Evolutionary conservation across 2,888 invertebrate species (phyloP).

Genomic region (Ornithoptera priamus): DNA sequence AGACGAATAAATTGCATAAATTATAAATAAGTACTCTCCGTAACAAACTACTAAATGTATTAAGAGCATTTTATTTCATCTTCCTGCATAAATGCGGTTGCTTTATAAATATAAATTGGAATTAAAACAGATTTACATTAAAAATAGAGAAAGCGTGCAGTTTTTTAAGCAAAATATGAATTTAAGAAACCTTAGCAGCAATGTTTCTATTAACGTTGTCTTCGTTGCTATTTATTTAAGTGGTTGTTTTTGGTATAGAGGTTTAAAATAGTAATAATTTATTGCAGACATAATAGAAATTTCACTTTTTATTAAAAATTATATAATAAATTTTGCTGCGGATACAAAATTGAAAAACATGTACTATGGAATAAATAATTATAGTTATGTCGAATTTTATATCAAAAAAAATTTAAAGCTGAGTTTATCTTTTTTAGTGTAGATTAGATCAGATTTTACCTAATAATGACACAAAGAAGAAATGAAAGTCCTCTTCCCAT

Average conservation of each 20-base stretch:
- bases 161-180: conserved; percentile 14
- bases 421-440: too few relatives aligned
- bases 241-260: background rate
- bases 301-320: background rate
- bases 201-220: background rate
- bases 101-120: conserved; percentile 26
- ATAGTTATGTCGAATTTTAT: background rate
- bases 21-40: conserved; percentile 29
- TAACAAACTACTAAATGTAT: conserved; percentile 29
- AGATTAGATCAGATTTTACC: too few relatives aligned
- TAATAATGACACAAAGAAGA: too few relatives aligned
- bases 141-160: conserved; percentile 26
- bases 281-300: background rate
- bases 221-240: background rate
- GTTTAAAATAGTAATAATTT: background rate
- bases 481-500: too few relatives aligned
- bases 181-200: background rate
- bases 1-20: conserved; percentile 29
- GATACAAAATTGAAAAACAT: too few relatives aligned
- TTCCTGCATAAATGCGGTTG: conserved; percentile 15
- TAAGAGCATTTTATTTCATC: conserved; percentile 21
- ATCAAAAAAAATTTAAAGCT: background rate
- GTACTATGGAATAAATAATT: background rate
- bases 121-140: conserved; percentile 26
- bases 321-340: background rate